These are phyloP conservation scores for Stenoptilia bipunctidactyla DNA, from an alignment of 2,888 invertebrate genomes.

Conservation along the genomic window DNA sequence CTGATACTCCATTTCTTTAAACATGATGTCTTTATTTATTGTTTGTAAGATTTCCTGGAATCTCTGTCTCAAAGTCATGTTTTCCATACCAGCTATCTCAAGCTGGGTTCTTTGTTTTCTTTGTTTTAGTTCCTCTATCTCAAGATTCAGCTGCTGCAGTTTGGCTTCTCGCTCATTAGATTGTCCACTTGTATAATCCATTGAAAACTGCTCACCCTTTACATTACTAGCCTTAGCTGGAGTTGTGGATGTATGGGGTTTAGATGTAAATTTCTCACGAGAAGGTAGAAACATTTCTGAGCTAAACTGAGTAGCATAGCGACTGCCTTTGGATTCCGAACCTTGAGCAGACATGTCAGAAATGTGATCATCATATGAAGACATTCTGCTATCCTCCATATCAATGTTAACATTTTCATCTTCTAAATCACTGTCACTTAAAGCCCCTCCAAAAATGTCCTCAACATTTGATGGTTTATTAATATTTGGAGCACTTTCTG, in stretches of 20 bases:
- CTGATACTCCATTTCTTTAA: slow-evolving; percentile 74
- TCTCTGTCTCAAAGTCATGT: slow-evolving; percentile 81
- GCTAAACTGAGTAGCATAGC: slow-evolving; percentile 25
- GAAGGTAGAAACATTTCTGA: slow-evolving; percentile 24
- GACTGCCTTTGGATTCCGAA: slow-evolving; percentile 17
- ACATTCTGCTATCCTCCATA: slow-evolving; percentile 80
- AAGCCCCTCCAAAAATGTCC: slow-evolving; percentile 89
- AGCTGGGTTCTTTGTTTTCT: slow-evolving; percentile 80
- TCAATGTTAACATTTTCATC: slow-evolving; percentile 82
- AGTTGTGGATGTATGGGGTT: slow-evolving; percentile 8
- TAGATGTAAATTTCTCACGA: slow-evolving; percentile 11
- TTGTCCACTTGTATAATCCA: slow-evolving; percentile 12
- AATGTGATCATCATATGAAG: slow-evolving; percentile 77
- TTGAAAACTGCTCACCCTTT: slow-evolving; percentile 4
- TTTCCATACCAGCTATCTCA: slow-evolving; percentile 84
- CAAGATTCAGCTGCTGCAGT: slow-evolving; percentile 75
- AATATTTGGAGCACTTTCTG: slow-evolving; percentile 11
- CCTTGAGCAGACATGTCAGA: slow-evolving; percentile 65
- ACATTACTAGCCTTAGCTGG: neutral
- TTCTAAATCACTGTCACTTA: slow-evolving; percentile 83
- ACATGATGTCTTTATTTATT: slow-evolving; percentile 78
- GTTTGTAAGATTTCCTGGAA: slow-evolving; percentile 82
- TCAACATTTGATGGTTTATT: slow-evolving; percentile 24
- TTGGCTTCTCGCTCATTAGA: slow-evolving; percentile 30
- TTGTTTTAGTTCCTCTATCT: slow-evolving; percentile 78